Evolutionary conservation across 2,113 vertebrate species (phyloP).

Genomic region (Pterocles orientalis): DNA sequence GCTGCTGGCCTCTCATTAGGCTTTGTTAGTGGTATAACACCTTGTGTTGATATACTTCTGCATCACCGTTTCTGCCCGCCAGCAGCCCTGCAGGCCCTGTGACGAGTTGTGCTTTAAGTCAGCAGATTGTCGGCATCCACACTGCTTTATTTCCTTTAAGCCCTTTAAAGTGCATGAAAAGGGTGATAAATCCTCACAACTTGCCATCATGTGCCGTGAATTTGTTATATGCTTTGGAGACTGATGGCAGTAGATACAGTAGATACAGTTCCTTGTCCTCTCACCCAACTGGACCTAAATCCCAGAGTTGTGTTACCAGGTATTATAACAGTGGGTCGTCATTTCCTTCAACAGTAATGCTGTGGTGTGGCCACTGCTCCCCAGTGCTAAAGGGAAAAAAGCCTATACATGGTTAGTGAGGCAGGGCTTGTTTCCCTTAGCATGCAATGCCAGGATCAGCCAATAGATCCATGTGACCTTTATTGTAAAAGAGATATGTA

Average conservation of each 20-base stretch:
- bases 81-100: background rate
- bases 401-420: background rate
- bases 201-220: background rate
- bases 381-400: background rate
- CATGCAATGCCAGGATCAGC: background rate
- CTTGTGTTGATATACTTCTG: background rate
- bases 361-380: background rate
- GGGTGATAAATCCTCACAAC: background rate
- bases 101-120: background rate
- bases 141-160: background rate
- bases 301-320: background rate
- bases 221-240: background rate
- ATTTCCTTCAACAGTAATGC: background rate
- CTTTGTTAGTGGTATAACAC: background rate
- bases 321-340: background rate
- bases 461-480: background rate
- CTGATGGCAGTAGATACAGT: background rate
- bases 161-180: background rate
- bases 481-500: rapidly evolving
- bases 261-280: background rate
- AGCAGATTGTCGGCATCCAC: background rate
- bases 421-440: background rate
- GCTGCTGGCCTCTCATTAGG: background rate
- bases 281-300: background rate
- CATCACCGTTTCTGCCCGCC: background rate